phyloP scores from a whole-genome alignment of 2,113 vertebrate species.

The Nymphicus hollandicus region DNA sequence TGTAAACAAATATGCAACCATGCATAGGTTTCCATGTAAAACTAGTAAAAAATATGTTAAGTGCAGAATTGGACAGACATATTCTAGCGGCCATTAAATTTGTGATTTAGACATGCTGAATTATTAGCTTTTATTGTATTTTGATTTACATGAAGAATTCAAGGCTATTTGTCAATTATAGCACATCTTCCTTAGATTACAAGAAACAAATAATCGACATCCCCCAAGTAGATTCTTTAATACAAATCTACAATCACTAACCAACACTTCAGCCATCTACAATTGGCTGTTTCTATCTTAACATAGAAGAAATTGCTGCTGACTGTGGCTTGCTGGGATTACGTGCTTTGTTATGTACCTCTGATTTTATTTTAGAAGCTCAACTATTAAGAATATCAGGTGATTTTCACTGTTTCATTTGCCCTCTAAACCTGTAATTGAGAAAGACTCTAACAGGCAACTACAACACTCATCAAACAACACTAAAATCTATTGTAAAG shows the following conservation, averaged over 20 bases:
- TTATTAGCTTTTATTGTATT: background rate
- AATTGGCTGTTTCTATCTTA: background rate
- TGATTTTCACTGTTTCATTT: background rate
- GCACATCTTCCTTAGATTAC: background rate
- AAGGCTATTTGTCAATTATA: background rate
- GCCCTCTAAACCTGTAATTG: background rate
- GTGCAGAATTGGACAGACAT: background rate
- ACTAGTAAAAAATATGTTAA: background rate
- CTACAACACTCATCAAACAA: background rate
- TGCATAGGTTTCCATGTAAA: background rate
- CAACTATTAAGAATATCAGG: background rate
- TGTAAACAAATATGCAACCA: background rate
- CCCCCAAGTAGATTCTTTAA: background rate
- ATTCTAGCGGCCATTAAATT: background rate
- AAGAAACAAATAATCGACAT: background rate
- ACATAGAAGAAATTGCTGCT: background rate
- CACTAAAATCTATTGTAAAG: background rate
- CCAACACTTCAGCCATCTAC: background rate
- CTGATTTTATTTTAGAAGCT: background rate
- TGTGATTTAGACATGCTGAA: background rate
- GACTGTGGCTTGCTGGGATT: background rate
- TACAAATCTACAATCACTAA: background rate
- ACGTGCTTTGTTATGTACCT: background rate
- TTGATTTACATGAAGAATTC: background rate
- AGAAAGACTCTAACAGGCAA: background rate